Evolutionary conservation across 2,888 invertebrate genomes (phyloP).

Genomic region (Trissonchulus latispiculum): DNA sequence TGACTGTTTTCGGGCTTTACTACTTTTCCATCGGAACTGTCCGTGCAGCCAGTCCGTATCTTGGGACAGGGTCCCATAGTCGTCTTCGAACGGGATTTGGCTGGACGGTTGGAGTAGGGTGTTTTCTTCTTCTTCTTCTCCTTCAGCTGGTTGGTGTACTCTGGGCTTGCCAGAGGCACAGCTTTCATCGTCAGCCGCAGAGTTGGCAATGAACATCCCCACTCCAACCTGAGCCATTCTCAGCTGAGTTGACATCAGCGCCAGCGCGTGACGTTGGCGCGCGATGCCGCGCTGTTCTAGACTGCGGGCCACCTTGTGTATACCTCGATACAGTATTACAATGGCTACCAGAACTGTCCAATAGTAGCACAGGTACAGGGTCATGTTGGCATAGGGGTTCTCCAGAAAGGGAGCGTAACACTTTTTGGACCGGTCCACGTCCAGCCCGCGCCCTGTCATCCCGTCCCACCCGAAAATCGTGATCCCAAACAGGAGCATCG

Average conservation of each 20-base stretch:
- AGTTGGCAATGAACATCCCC: background rate
- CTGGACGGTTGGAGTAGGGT: too few relatives aligned
- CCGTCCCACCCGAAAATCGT: constrained; percentile 43
- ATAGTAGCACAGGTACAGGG: constrained; percentile 42
- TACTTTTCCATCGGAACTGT: too few relatives aligned
- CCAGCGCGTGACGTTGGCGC: constrained; percentile 11
- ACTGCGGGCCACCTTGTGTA: constrained; percentile 23
- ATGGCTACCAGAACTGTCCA: constrained; percentile 42
- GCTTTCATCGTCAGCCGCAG: background rate
- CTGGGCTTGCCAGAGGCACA: too few relatives aligned
- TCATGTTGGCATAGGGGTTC: constrained; percentile 43
- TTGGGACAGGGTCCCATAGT: too few relatives aligned
- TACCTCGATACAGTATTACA: constrained; percentile 38
- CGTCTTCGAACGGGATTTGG: too few relatives aligned
- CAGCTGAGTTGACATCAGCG: constrained; percentile 18
- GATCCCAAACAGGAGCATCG: constrained; percentile 39
- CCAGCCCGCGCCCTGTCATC: constrained; percentile 54
- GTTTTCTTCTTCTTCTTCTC: too few relatives aligned
- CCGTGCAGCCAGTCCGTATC: too few relatives aligned
- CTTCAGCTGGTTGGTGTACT: too few relatives aligned
- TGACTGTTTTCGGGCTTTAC: too few relatives aligned
- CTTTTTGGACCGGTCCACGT: constrained; percentile 45
- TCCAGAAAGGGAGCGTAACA: constrained; percentile 41
- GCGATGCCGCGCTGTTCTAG: constrained; percentile 21
- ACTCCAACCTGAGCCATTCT: constrained; percentile 21